Conservation (phyloP, 2,888 invertebrate genomes). For the Apotomis betuletana region DNA sequence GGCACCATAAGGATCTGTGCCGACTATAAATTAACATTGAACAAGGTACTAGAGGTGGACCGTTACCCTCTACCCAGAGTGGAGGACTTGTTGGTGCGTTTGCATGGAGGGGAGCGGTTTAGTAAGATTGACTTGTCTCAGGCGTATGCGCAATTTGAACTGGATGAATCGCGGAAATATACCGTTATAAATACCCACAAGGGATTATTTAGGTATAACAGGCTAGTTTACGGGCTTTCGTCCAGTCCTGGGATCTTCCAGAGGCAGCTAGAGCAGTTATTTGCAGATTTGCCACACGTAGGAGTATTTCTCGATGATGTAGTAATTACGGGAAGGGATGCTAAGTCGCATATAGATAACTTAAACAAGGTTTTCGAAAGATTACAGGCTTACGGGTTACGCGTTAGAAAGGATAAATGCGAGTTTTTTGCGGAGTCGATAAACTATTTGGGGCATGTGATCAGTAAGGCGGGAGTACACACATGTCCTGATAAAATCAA, state of each 20-base stretch:
- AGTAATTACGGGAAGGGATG: not conserved
- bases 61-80: not conserved
- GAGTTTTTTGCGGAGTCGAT: not conserved
- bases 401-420: not conserved
- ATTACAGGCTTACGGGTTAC: not conserved
- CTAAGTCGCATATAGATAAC: not conserved
- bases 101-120: not conserved
- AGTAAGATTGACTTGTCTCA: not conserved
- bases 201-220: not conserved
- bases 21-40: not conserved
- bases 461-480: not conserved
- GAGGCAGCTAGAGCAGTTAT: too few species aligned
- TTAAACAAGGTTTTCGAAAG: not conserved
- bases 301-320: slow-evolving; percentile 4
- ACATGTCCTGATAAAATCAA: not conserved
- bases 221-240: not conserved
- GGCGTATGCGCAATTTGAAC: not conserved
- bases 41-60: not conserved
- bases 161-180: not conserved
- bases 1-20: not conserved
- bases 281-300: not conserved
- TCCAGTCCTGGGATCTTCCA: not conserved
- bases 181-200: not conserved
- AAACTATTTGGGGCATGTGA: not conserved
- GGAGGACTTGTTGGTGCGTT: not conserved